A percentile compares a stretch with the other conserved stretches of the same genome.
phyloP scores from a whole-genome alignment of 2,113 vertebrate species.

The Rhadina sibilatrix region DNA sequence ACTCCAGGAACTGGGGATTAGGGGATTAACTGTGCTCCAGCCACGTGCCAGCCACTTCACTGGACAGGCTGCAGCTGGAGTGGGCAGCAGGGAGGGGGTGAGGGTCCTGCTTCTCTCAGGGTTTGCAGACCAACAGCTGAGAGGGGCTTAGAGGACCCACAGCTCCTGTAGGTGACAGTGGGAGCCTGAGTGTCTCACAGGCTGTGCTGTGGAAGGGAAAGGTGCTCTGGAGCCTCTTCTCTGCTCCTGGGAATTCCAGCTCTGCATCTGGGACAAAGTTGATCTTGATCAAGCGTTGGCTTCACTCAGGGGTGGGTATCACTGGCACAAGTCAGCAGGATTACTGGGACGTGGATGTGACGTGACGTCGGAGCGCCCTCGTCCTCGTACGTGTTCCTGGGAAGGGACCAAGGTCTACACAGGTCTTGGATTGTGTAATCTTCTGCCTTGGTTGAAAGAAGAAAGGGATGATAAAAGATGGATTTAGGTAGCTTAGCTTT shows the following conservation, averaged over 20 bases:
- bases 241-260: neutral
- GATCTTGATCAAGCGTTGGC: neutral
- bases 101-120: neutral
- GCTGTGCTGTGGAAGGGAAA: neutral
- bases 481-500: neutral
- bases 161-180: neutral
- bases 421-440: neutral
- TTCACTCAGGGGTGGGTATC: neutral
- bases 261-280: neutral
- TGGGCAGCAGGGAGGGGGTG: neutral
- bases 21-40: neutral
- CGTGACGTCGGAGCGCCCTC: fast-evolving
- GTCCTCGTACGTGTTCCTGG: fast-evolving
- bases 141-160: fast-evolving
- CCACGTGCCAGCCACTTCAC: fast-evolving
- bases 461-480: neutral
- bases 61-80: neutral
- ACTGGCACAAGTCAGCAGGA: neutral
- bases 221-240: neutral
- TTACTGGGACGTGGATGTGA: neutral
- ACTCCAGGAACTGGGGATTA: neutral
- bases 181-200: neutral
- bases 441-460: neutral
- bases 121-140: neutral
- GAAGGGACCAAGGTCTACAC: neutral